These are phyloP conservation scores for Eospalax fontanierii DNA, from an alignment of 2,797 vertebrate genomes.

Conservation along the genomic window DNA sequence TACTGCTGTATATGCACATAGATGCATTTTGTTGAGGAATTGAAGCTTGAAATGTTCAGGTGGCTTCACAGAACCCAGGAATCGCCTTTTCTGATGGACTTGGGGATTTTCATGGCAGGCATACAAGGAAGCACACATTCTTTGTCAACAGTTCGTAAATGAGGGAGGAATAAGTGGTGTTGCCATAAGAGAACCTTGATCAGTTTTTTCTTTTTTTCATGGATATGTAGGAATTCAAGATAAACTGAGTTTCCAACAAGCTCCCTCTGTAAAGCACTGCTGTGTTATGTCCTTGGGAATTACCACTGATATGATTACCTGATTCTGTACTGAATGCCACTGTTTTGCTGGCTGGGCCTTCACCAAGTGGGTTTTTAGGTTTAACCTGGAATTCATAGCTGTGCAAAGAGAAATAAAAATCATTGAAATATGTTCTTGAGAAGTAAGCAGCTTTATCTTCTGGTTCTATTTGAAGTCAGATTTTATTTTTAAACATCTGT, in stretches of 20 bases:
- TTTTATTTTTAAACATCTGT: constrained; percentile 51
- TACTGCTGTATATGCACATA: constrained; percentile 2
- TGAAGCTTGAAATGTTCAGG: not conserved
- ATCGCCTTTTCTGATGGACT: not conserved
- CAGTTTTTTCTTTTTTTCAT: constrained; percentile 14
- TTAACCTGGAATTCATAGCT: constrained; percentile 98
- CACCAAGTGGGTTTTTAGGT: constrained; percentile 95
- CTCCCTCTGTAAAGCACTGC: not conserved
- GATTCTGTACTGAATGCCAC: constrained; percentile 98
- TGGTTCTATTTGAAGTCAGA: constrained; percentile 27
- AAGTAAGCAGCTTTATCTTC: constrained; percentile 27
- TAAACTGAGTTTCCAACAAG: not conserved
- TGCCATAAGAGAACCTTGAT: not conserved
- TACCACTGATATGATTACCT: constrained; percentile 89
- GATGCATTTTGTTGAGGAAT: constrained; percentile 12
- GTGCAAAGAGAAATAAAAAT: constrained; percentile 79
- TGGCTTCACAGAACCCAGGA: not conserved
- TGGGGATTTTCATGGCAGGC: not conserved
- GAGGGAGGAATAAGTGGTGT: not conserved
- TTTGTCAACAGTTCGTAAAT: not conserved
- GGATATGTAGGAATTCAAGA: constrained; percentile 37
- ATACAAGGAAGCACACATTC: not conserved
- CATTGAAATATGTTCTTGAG: constrained; percentile 43
- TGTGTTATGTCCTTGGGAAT: not conserved
- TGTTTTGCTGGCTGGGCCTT: constrained; percentile 94